These are phyloP conservation scores for Ypsolopha sequella DNA, from an alignment of 2,888 invertebrate genomes.

Conservation along the genomic window DNA sequence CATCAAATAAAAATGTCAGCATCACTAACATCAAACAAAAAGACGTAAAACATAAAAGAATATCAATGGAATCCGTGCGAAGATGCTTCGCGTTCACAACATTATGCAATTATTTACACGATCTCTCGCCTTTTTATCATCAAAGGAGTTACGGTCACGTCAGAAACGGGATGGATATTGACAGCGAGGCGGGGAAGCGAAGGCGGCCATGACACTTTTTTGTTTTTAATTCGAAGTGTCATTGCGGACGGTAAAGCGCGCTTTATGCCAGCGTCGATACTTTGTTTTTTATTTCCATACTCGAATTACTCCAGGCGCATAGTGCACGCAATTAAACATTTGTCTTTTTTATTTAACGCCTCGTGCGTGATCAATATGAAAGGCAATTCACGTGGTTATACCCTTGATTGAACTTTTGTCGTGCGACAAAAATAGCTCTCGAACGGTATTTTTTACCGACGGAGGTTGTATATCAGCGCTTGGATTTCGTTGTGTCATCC, in stretches of 20 bases:
- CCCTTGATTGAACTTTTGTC: constrained; percentile 15
- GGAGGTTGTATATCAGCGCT: constrained; percentile 7
- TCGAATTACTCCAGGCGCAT: constrained; percentile 12
- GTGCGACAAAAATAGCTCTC: too few species aligned
- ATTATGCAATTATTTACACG: constrained; percentile 27
- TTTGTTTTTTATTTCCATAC: constrained; percentile 15
- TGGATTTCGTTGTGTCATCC: constrained; percentile 27
- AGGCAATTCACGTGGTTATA: constrained; percentile 7
- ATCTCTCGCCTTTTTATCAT: constrained; percentile 25
- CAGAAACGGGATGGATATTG: constrained; percentile 33
- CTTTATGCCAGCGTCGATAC: constrained; percentile 28
- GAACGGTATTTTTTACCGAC: neutral
- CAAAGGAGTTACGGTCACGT: constrained; percentile 20
- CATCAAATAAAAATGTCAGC: constrained; percentile 6
- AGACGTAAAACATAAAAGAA: constrained; percentile 2
- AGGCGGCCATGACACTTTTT: constrained; percentile 38
- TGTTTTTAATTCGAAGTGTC: constrained; percentile 37
- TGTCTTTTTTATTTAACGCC: constrained; percentile 7
- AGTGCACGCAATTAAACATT: neutral
- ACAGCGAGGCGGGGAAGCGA: constrained; percentile 43
- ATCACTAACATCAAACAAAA: constrained; percentile 4
- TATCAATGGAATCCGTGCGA: constrained; percentile 13
- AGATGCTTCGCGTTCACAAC: constrained; percentile 13
- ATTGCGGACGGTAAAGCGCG: constrained; percentile 22
- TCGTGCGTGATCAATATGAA: neutral